Base-by-base conservation (phyloP, 2,797 vertebrate genomes). In the Cirrhinus molitorella region DNA sequence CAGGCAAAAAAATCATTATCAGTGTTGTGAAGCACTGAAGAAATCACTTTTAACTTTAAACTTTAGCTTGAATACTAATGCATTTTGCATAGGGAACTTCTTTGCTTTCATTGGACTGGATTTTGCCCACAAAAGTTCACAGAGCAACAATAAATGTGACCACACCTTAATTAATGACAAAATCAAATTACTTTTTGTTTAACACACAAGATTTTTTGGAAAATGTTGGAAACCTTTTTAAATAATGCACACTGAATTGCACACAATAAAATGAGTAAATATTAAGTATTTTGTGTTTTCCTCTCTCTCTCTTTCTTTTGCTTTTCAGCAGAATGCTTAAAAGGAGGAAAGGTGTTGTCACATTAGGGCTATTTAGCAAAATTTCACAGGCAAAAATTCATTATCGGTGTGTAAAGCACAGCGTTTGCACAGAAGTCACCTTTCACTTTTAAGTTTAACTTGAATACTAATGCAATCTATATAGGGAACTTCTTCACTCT, bases 321-420 rank as follows among this genome's bases (percentile, higher is more conserved):
- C 86, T 80, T 89, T 34, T 89, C 4, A 67, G 17, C 88, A 98
- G 97, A 97, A 98, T 55, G 92, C 65, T 76, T 96, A 97, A 45
- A 7, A 97, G 16, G 96, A 96, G 14, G 93, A 87, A 80, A 94
- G 95, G 25, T 63, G 59, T 16, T 61, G 59, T 16, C 2, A 28
- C 59, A 25, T 59, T 25, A 25, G n/a, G n/a, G 55, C n/a, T 13
- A 25, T 67, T 37, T 34, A 0, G 0, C 65, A 21, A 37, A 66
- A n/a, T 59, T 59, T 59, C n/a, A 6, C n/a, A 57, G 55, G n/a
- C n/a, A 57, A 23, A 59, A 25, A 25, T 25, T 59, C 13, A 57
- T 23, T 1, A 25, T 59, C 23, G 25, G 8, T 59, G 57, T 4
- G 2, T 59, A 11, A 59, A 59, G n/a, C 10, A 23, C 21, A 13